phyloP scores from a whole-genome alignment of 2,888 invertebrate genomes.

The Clanis bilineata region DNA sequence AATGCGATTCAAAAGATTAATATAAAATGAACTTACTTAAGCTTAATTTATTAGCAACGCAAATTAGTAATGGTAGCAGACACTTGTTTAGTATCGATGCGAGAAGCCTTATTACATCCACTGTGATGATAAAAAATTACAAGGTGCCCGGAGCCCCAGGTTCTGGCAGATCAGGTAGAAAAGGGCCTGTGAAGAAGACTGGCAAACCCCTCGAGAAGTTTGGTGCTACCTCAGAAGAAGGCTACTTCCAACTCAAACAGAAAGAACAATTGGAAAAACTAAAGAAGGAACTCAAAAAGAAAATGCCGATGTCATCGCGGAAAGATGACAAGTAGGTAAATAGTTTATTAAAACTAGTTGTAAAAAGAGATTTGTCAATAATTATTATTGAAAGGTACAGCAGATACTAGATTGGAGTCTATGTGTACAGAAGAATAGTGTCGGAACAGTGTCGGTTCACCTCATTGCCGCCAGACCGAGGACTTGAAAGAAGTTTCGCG shows the following conservation, averaged over 20 bases:
- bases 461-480: too few relatives aligned
- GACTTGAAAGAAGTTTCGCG: too few relatives aligned
- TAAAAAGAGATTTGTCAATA: too few relatives aligned
- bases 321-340: conserved; percentile 13
- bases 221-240: conserved; percentile 60
- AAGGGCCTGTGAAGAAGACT: conserved; percentile 54
- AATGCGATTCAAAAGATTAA: background rate
- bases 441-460: too few relatives aligned
- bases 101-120: background rate
- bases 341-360: background rate
- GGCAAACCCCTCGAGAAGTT: conserved; percentile 58
- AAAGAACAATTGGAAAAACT: conserved; percentile 53
- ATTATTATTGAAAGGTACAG: too few relatives aligned
- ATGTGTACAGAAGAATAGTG: too few relatives aligned
- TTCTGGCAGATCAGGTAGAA: conserved; percentile 53
- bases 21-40: background rate
- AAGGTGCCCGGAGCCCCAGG: conserved; percentile 37
- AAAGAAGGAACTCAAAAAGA: conserved; percentile 46
- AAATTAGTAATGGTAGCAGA: background rate
- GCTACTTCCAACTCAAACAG: conserved; percentile 58
- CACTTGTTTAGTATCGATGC: background rate
- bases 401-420: too few relatives aligned
- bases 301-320: conserved; percentile 6
- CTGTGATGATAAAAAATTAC: background rate
- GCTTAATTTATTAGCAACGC: background rate